phyloP scores from a whole-genome alignment of 2,113 vertebrate genomes.

The Mirza zaza region DNA sequence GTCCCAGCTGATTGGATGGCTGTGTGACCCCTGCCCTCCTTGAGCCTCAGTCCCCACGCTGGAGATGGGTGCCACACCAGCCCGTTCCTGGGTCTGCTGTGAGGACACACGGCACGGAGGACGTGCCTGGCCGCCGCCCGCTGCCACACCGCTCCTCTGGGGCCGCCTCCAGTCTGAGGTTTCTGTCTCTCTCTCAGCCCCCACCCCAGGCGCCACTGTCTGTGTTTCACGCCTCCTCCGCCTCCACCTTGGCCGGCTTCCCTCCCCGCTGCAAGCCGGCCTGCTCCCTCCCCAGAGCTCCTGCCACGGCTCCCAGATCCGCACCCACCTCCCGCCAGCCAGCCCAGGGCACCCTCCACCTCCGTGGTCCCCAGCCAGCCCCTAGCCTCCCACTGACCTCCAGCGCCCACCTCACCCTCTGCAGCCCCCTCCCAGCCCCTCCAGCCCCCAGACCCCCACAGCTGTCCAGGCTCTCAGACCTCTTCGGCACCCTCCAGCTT shows the following conservation, averaged over 20 bases:
- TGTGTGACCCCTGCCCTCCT: not conserved
- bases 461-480: not conserved
- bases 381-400: not conserved
- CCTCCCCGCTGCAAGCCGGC: not conserved
- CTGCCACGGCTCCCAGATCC: not conserved
- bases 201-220: not conserved
- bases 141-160: too few relatives aligned
- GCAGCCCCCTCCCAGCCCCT: too few relatives aligned
- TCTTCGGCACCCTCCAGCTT: too few relatives aligned
- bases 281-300: not conserved
- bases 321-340: not conserved
- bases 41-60: not conserved
- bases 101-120: not conserved
- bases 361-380: not conserved
- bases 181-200: not conserved
- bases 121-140: rapidly evolving
- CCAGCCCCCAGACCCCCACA: not conserved
- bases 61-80: too few relatives aligned
- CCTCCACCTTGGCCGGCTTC: not conserved
- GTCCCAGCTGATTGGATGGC: not conserved
- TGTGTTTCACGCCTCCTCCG: not conserved
- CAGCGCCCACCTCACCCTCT: too few relatives aligned
- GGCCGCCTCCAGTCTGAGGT: not conserved
- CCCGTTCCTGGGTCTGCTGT: not conserved
- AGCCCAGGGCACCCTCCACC: conserved; percentile 9